Percentiles rank a stretch among this genome's conserved stretches.
These are phyloP conservation scores for Acrossocheilus wenchowensis DNA, from an alignment of 2,797 vertebrate species.

Conservation along the genomic window DNA sequence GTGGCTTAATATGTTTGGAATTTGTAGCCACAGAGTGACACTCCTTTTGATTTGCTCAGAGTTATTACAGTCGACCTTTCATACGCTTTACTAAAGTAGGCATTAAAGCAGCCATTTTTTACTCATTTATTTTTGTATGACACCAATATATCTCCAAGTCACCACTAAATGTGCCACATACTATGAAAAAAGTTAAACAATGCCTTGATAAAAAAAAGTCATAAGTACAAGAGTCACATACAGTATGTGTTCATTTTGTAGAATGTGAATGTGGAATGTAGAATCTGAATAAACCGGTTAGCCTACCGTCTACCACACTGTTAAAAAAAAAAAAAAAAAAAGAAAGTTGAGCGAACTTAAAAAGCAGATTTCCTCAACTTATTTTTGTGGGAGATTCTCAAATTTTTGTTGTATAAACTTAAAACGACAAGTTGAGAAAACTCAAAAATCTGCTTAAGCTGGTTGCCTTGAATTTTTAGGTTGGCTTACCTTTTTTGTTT, in stretches of 20 bases:
- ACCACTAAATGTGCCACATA: neutral
- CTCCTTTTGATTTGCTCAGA: neutral
- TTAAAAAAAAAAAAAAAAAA: too few relatives aligned
- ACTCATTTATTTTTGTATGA: neutral
- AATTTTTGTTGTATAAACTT: too few relatives aligned
- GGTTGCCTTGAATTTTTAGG: too few relatives aligned
- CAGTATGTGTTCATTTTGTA: neutral
- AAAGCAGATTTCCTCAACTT: too few relatives aligned
- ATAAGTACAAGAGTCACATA: neutral
- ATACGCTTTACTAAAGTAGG: slow-evolving; percentile 65
- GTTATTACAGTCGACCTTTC: slow-evolving; percentile 53
- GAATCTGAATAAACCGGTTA: neutral
- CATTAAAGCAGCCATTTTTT: slow-evolving; percentile 31
- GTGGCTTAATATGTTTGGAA: neutral
- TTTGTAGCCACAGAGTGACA: neutral
- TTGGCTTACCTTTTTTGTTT: too few relatives aligned
- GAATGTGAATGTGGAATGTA: neutral
- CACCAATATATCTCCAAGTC: neutral
- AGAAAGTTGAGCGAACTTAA: too few relatives aligned
- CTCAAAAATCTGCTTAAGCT: too few relatives aligned
- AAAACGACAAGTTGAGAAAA: too few relatives aligned
- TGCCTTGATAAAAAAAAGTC: neutral
- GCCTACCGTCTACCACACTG: neutral
- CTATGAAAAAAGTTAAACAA: neutral
- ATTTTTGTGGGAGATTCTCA: too few relatives aligned